Evolutionary conservation across 2,797 vertebrate genomes (phyloP).

Genomic region (Ispidina picta): DNA sequence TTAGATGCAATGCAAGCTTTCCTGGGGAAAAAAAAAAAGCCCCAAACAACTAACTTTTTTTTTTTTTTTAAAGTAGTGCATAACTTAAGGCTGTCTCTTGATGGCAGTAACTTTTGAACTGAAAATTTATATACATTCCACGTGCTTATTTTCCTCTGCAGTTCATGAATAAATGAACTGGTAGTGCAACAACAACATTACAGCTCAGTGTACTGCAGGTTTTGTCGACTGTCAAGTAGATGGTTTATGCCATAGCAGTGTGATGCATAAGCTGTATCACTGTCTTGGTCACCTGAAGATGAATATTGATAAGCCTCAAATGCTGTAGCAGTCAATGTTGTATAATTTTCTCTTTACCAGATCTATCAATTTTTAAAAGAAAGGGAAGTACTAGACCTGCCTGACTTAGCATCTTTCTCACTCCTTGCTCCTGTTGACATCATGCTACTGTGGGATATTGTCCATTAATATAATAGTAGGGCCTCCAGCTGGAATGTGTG

Average conservation of each 20-base stretch:
- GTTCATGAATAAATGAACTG: conserved; percentile 68
- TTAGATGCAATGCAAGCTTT: conserved; percentile 35
- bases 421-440: background rate
- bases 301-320: background rate
- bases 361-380: background rate
- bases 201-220: background rate
- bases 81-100: conserved; percentile 59
- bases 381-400: background rate
- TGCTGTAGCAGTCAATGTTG: background rate
- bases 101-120: conserved; percentile 63
- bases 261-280: background rate
- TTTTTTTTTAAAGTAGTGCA: conserved; percentile 8
- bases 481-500: background rate
- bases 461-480: background rate
- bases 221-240: background rate
- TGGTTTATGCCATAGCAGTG: background rate
- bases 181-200: conserved; percentile 4
- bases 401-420: background rate
- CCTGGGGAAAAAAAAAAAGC: background rate
- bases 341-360: background rate
- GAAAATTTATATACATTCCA: conserved; percentile 46
- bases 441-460: background rate
- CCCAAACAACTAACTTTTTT: background rate
- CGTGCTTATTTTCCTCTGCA: conserved; percentile 59
- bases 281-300: background rate